Percentiles rank a stretch among this genome's conserved stretches.
phyloP scores from a whole-genome alignment of 1,140 invertebrate genomes.

The Battus philenor region DNA sequence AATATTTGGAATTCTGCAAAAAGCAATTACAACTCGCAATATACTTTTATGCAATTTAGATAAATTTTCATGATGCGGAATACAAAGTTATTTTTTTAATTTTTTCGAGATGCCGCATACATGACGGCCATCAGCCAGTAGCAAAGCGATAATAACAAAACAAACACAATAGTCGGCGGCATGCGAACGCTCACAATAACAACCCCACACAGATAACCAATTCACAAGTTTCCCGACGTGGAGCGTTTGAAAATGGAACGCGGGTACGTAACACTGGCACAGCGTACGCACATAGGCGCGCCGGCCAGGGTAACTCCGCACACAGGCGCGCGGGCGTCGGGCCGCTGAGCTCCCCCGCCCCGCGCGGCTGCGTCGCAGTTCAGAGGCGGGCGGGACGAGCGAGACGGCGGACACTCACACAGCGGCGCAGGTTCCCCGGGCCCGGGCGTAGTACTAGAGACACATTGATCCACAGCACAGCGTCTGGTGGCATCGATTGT shows the following conservation, averaged over 20 bases:
- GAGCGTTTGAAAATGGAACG: conserved; percentile 48
- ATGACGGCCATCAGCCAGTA: conserved; percentile 18
- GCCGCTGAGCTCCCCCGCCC: conserved; percentile 31
- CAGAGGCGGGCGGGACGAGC: conserved; percentile 32
- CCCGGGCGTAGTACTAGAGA: conserved; percentile 71
- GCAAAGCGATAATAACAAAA: conserved; percentile 55
- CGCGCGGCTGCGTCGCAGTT: conserved; percentile 30
- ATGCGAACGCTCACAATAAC: conserved; percentile 47
- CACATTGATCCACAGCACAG: conserved; percentile 70
- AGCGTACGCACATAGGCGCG: conserved; percentile 33
- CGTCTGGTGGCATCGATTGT: conserved; percentile 74
- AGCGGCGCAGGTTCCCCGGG: conserved; percentile 54
- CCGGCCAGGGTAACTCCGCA: conserved; percentile 46
- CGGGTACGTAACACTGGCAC: conserved; percentile 29
- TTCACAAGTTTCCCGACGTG: conserved; percentile 61
- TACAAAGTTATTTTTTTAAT: conserved; percentile 9
- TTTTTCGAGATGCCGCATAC: conserved; percentile 15
- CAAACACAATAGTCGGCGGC: conserved; percentile 56
- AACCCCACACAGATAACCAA: conserved; percentile 55
- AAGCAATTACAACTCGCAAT: too few relatives aligned
- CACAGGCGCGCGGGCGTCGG: conserved; percentile 26
- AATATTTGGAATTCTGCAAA: too few relatives aligned
- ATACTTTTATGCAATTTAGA: too few relatives aligned
- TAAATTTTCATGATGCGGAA: too few relatives aligned
- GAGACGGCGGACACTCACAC: conserved; percentile 38